Evolutionary conservation across 2,797 vertebrate genomes (phyloP), one percentile per base, ranked within the genome.

Genomic region (Lates japonicus): DNA sequence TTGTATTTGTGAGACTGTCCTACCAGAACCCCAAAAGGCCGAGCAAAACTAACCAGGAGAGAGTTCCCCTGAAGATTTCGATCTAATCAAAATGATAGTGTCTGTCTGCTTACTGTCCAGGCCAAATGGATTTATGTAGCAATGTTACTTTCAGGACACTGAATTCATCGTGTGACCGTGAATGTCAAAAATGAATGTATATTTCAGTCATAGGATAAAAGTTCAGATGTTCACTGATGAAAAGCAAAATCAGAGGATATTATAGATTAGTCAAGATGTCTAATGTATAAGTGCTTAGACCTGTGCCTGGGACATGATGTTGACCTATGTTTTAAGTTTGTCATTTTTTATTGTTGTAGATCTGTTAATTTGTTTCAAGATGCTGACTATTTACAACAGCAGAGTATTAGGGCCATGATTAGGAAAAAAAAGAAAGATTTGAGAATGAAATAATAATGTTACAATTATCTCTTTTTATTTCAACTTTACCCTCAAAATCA

Each of bases 1-100:
- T 96, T 22, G 81, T 95, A 22, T 96, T 96, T 88, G 93, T 95
- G 82, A 91, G 94, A 71, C 87, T 96, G 63, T 96, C 95, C 74
- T 95, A 95, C 86, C 94, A 95, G 90, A 95, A 95, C 63, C 93
- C 94, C 58, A 94, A 95, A 81, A 82, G 71, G 8, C 83, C 86
- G 0, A 93, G 88, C 68, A 94, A 93, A 87, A 81, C 85, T 41
- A 95, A 88, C 84, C 95, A 95, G 87, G 95, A 95, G 79, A 90
- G 90, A 85, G 88, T 92, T 46, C 95, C 94, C 12, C 90, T 96
- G 19, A 94, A 93, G 70, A 94, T 90, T n/a, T 92, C 94, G 19
- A 83, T 94, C 39, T 96, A 81, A 93, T 51, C 12, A 37, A 3
- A 7, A 22, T 33, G 19, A 7, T 1, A 8, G 9, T 12, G 22